Evolutionary conservation across 2,797 vertebrate genomes (phyloP).

Genomic region (Sparus aurata): DNA sequence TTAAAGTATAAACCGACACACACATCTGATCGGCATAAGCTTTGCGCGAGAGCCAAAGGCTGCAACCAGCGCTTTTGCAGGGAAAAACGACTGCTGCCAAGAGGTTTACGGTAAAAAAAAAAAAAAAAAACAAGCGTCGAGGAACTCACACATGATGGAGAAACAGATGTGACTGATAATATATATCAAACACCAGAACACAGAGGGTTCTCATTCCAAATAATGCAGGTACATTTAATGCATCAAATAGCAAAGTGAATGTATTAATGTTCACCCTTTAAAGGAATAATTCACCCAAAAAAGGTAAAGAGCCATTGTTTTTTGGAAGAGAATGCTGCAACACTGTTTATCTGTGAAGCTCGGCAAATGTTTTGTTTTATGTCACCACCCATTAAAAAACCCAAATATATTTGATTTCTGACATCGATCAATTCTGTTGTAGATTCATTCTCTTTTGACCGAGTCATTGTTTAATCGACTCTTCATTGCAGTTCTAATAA

Average conservation of each 20-base stretch:
- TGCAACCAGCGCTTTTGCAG: constrained; percentile 8
- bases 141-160: constrained; percentile 1
- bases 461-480: background rate
- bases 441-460: background rate
- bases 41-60: background rate
- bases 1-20: constrained; percentile 14
- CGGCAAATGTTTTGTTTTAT: too few species aligned
- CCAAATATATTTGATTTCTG: too few species aligned
- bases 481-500: background rate
- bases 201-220: background rate
- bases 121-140: background rate
- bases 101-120: constrained; percentile 10
- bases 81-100: background rate
- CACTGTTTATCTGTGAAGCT: too few species aligned
- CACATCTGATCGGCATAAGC: constrained; percentile 42
- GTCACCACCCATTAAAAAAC: too few species aligned
- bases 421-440: too few species aligned
- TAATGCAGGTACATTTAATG: background rate
- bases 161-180: constrained; percentile 8
- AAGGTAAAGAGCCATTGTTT: too few species aligned
- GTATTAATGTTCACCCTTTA: too few species aligned
- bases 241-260: background rate
- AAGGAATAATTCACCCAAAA: too few species aligned
- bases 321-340: too few species aligned
- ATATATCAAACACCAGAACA: background rate